Conservation (phyloP, 2,888 invertebrate species). For the Phrixothrix hirtus region DNA sequence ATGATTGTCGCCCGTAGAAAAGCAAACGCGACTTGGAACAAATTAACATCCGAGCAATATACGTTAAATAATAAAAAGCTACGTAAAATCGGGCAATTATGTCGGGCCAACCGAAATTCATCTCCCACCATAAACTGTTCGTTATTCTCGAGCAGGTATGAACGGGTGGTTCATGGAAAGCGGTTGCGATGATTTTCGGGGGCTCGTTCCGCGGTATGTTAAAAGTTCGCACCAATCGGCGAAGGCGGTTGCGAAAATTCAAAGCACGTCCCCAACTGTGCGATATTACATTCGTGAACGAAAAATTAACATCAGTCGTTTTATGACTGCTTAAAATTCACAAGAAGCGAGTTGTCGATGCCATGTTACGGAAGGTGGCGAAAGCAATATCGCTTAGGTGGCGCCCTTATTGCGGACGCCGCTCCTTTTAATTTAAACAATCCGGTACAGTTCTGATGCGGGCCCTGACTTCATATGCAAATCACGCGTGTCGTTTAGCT, state of each 20-base stretch:
- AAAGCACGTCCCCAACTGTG: conserved; percentile 42
- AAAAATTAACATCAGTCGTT: conserved; percentile 58
- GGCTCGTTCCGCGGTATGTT: conserved; percentile 29
- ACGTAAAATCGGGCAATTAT: conserved; percentile 25
- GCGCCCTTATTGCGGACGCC: conserved; percentile 35
- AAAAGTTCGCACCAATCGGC: conserved; percentile 32
- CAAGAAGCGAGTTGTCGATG: conserved; percentile 43
- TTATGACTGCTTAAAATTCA: conserved; percentile 58
- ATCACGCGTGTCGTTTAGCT: conserved; percentile 54
- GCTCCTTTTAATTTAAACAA: conserved; percentile 53
- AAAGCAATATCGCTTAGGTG: conserved; percentile 42
- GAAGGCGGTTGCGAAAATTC: conserved; percentile 33
- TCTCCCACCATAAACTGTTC: conserved; percentile 25
- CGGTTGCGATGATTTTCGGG: conserved; percentile 21
- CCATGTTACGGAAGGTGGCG: conserved; percentile 42
- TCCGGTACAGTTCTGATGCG: conserved; percentile 36
- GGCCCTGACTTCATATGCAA: conserved; percentile 50
- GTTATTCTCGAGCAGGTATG: conserved; percentile 27
- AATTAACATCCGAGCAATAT: conserved; percentile 32
- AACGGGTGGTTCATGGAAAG: conserved; percentile 23
- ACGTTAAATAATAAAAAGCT: conserved; percentile 28
- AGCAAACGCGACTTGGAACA: conserved; percentile 25
- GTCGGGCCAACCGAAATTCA: conserved; percentile 20
- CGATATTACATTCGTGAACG: conserved; percentile 55
- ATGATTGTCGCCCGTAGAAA: conserved; percentile 44